Conservation (phyloP, 2,888 invertebrate species). For the Brachyopa scutellaris region DNA sequence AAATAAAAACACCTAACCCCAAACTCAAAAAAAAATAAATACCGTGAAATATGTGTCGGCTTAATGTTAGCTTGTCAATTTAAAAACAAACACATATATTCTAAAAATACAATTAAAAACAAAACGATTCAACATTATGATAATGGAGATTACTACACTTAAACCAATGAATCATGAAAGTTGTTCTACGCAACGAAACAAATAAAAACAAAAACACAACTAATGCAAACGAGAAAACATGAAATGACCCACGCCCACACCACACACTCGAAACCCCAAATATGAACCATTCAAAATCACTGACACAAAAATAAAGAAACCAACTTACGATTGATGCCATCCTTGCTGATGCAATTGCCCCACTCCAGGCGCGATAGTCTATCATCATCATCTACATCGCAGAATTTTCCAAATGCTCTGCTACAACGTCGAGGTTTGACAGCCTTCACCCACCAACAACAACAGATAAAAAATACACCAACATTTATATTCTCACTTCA, state of each 20-base stretch:
- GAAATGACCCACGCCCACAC: neutral
- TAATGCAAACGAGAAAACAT: slow-evolving; percentile 9
- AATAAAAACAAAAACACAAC: slow-evolving; percentile 9
- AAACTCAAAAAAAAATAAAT: too few species aligned
- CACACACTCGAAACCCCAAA: slow-evolving; percentile 8
- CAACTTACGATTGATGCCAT: slow-evolving; percentile 91
- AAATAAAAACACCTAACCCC: too few species aligned
- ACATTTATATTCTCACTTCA: slow-evolving; percentile 20
- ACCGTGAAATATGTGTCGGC: too few species aligned
- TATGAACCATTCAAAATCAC: neutral
- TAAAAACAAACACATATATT: too few species aligned
- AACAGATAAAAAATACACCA: neutral
- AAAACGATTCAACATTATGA: too few species aligned
- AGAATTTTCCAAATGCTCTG: slow-evolving; percentile 92
- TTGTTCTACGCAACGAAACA: slow-evolving; percentile 3
- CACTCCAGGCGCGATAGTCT: slow-evolving; percentile 91
- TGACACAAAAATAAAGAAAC: neutral
- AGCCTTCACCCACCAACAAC: slow-evolving; percentile 82
- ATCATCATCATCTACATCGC: slow-evolving; percentile 92
- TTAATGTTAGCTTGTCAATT: too few species aligned
- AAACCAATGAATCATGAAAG: slow-evolving; percentile 22
- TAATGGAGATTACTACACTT: too few species aligned
- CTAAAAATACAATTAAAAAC: too few species aligned
- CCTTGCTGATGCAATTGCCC: slow-evolving; percentile 91
- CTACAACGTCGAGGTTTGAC: slow-evolving; percentile 95